Conservation (phyloP, 1,140 invertebrate species). For the Cydia splendana region DNA sequence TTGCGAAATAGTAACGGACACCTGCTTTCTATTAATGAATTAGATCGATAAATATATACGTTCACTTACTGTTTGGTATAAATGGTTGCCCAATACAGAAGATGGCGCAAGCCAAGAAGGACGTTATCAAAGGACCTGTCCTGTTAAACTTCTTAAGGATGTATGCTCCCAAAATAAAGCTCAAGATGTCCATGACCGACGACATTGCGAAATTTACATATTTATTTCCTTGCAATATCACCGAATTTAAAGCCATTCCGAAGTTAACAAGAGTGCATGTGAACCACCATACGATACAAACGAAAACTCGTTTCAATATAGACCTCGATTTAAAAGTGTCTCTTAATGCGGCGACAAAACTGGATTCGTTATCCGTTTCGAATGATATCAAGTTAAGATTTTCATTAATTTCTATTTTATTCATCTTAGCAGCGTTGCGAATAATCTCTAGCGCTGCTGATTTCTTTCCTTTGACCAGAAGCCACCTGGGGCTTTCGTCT, state of each 20-base stretch:
- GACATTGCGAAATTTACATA: conserved; percentile 86
- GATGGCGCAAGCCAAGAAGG: conserved; percentile 53
- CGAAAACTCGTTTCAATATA: conserved; percentile 66
- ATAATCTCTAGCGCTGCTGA: conserved; percentile 52
- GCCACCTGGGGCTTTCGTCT: conserved; percentile 81
- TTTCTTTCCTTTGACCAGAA: conserved; percentile 81
- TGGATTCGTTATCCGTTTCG: conserved; percentile 43
- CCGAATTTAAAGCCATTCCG: conserved; percentile 88
- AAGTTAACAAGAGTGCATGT: conserved; percentile 88
- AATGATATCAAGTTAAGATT: conserved; percentile 52
- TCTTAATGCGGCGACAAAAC: conserved; percentile 45
- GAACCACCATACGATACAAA: conserved; percentile 85
- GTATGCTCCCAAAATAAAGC: conserved; percentile 80
- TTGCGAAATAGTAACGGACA: no score
- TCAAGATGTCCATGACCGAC: conserved; percentile 83
- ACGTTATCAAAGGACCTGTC: conserved; percentile 57
- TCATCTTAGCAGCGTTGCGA: conserved; percentile 57
- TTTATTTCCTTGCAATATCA: conserved; percentile 84
- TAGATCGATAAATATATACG: background rate
- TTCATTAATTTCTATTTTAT: conserved; percentile 53
- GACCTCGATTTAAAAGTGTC: conserved; percentile 56
- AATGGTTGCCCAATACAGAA: conserved; percentile 64
- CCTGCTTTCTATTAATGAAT: no score
- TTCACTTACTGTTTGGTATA: conserved; percentile 57
- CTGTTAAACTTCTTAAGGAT: conserved; percentile 57